Evolutionary conservation across 2,888 invertebrate genomes (phyloP), one percentile per base, ranked within the genome.

Genomic region (Nycteola revayana): DNA sequence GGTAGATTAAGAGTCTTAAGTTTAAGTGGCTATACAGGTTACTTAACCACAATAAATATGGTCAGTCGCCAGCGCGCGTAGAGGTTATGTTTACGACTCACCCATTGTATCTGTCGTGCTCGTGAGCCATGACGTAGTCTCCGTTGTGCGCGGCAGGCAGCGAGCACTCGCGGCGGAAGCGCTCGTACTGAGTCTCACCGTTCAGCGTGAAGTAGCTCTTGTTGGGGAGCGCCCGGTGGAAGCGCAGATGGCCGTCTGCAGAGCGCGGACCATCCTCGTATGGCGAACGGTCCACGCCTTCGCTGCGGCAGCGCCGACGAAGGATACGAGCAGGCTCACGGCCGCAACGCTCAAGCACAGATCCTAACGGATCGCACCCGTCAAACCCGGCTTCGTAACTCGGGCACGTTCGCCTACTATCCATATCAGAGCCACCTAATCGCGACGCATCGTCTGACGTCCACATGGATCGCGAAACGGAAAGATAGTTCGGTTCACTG

Each of bases 261-360:
- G 71, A 82, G 35, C 79, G 72, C 53, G 62, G 75, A 48, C 61
- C 83, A 83, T 87, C 82, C 73, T 88, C 88, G 60, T 81, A 88
- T 28, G 88, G 86, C 49, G 88, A 87, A 30, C 86, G 76, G 49
- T 89, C 89, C 25, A 89, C 67, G 29, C 89, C 87, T 58, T 89
- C 89, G 60, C 89, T 89, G 56, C 86, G 86, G 61, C 89, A 89
- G 51, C 89, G 82, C 33, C 89, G 83, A 50, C 89, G 80, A 55
- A 85, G 54, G 43, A 87, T 81, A 25, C 83, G 78, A 39, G 85
- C 87, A 52, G 85, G 77, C 43, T 72, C 75, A 33, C 78, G 69
- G 41, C 72, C 72, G 36, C 80, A 68, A 73, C 80, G 81, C 75
- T 83, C 79, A 54, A 85, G 67, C 48, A 83, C 82, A 28, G 81